Evolutionary conservation across 2,797 vertebrate genomes (phyloP), one percentile per base, ranked within the genome.

Genomic region (Anisognathus igniventris): DNA sequence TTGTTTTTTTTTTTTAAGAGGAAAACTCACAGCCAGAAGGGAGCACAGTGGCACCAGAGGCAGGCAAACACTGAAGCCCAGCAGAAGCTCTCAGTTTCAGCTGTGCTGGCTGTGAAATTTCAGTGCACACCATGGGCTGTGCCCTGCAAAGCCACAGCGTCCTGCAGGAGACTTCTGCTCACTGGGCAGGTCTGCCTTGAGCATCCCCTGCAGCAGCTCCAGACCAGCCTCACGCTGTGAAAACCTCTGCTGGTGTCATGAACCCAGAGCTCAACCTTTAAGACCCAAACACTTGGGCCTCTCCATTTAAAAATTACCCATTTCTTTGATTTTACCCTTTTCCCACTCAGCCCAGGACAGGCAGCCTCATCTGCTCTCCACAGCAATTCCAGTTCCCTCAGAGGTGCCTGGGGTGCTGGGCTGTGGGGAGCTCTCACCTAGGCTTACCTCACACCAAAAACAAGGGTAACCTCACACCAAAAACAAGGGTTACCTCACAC

Each of bases 341-440:
- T 39, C 44, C 37, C 0, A 0, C 39, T 33, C 51, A 60, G 54
- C 18, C 6, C 22, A 1, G 37, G 33, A 17, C 20, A 51, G 5
- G 31, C 60, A 70, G 39, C 33, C 7, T 53, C 35, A 45, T n/a
- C 16, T 42, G 27, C 22, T 40, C 31, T 18, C 30, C 33, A 9
- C 7, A 19, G 31, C 3, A 30, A 51, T 11, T 65, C 25, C 30
- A 0, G 2, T 8, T 57, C 31, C 47, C 35, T 2, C 0, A 40
- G 12, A 71, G 44, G 66, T 71, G 45, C 53, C 4, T 4, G 9
- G 7, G 12, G 11, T 22, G 42, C 62, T 47, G 78, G 31, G 57
- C 37, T 44, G 9, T 9, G 40, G 31, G 24, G 10, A 54, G 19
- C 13, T 35, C 31, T 14, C 35, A 1, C 4, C 0, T 9, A 1